Percentiles rank a stretch among this genome's conserved stretches.
Evolutionary conservation across 2,113 vertebrate species (phyloP).

Genomic region (Tragelaphus strepsiceros): DNA sequence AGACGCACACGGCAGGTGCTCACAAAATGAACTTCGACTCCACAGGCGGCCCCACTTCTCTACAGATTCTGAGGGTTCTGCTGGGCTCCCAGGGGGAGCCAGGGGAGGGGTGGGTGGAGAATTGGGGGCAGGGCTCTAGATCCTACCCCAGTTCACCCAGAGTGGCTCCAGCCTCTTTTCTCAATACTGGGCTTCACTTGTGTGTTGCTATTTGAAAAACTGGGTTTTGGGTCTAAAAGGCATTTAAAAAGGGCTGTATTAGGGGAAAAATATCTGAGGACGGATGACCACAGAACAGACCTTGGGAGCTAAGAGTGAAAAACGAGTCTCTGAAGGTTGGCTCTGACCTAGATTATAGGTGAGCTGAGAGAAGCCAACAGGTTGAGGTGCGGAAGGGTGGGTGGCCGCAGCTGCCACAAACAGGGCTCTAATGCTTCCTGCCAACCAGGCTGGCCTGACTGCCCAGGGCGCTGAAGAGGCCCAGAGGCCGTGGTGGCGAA

Average conservation of each 20-base stretch:
- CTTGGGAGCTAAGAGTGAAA: background rate
- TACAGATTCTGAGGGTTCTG: background rate
- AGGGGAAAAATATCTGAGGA: background rate
- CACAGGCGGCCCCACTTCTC: background rate
- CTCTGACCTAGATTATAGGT: background rate
- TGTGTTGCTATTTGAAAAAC: background rate
- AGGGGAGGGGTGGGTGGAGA: background rate
- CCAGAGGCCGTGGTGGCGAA: background rate
- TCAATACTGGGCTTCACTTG: background rate
- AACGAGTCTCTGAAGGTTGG: background rate
- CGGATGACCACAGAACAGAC: background rate
- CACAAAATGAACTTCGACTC: background rate
- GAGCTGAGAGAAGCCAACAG: background rate
- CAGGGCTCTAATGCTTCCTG: background rate
- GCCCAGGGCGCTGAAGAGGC: too few species aligned
- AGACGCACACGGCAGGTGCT: background rate
- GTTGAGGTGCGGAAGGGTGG: accelerated
- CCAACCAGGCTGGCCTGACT: background rate
- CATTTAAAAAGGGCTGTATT: background rate
- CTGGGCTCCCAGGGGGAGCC: background rate
- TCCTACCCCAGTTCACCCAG: background rate
- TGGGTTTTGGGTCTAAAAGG: background rate
- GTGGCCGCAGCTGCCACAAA: background rate
- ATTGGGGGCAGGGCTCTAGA: background rate
- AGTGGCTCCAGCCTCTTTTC: background rate